Base-by-base conservation (phyloP, 2,888 invertebrate species). In the Scaptomyza cyrtandrae region DNA sequence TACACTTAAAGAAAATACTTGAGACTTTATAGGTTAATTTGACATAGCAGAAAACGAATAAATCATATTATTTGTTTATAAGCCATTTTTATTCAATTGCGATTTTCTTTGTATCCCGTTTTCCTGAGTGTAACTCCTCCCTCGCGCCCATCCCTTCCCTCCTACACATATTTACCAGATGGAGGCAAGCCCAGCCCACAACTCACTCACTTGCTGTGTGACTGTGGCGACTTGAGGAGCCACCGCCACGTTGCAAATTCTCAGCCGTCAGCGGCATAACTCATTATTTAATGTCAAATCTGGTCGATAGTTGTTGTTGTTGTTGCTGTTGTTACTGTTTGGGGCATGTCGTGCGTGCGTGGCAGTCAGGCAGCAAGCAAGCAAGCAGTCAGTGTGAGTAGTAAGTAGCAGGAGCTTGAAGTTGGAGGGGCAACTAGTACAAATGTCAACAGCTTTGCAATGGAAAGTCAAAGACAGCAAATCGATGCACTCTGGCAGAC, bases 221-320 rank as follows among this genome's bases (percentile, higher is more conserved):
- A 13, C 37, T 31, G 41, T 39, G 52, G 33, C 33, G 9, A 31
- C 27, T 37, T 35, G 53, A 35, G 56, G 9, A 41, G 41, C 41
- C 41, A 16, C 41, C 41, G 41, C 27, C 80, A 82, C 75, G 79
- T 79, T 84, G 85, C 83, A 73, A 84, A 85, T 87, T 77, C 85
- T 81, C 69, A 80, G 71, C 59, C 75, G 75, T 86, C 87, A 83
- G 81, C 76, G 67, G 85, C 78, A 82, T 83, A 86, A 86, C 85
- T 85, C 85, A 85, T 85, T 88, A 85, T 88, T 85, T 85, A 85
- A 88, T 88, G 85, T 85, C 85, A 85, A 85, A 83, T 80, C 88
- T 77, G 73, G 77, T 77, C 86, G 80, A 79, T 74, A 67, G 73
- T 77, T 70, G 55, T 35, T 46, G 59, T 48, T 50, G 31, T 13